Base-by-base conservation (phyloP, 2,888 invertebrate species). In the Molanna angustata region DNA sequence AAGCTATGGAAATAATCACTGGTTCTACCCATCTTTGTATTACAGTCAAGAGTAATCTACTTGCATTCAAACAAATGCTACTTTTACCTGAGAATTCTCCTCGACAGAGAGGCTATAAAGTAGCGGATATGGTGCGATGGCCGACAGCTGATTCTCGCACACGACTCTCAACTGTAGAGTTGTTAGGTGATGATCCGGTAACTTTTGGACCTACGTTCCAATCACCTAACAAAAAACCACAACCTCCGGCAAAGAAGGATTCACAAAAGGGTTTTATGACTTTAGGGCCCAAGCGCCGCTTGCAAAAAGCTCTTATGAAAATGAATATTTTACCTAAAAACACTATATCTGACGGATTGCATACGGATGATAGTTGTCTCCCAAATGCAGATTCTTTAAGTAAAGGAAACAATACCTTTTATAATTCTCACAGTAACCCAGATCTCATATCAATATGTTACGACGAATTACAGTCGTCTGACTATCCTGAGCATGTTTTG, bases 21-120 rank as follows among this genome's bases (percentile, higher is more conserved):
- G 89, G 93, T 54, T 92, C 95, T 43, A 99, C 97, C 43, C 98
- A 98, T 76, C 79, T 99, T 56, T 92, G 94, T 69, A 90, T 99
- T 62, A 93, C 94, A 49, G 94, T 99, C 45, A 97, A 96, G 74
- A 96, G 94, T 65, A 99, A 99, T 78, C 80, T 98, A 64, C 80
- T 96, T 67, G 90, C 92, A 70, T 86, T 86, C 64, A 86, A 86
- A 61, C 82, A 82, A 68, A 82, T 82, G 73, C 69, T 82, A 60
- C 72, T 79, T 59, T 78, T 86, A 65, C 88, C 90, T 45, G 90
- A 90, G 63, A 90, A 87, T 70, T 89, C 88, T 33, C 87, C 88
- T n/a, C 76, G 88, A 61, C 85, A 86, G 35, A 79, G 88, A 64
- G 80, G 83, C 35, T 72, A 79, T 63, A 72, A 79, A 66, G 72